Evolutionary conservation across 1,140 invertebrate genomes (phyloP).

Genomic region (Condylostylus longicornis): DNA sequence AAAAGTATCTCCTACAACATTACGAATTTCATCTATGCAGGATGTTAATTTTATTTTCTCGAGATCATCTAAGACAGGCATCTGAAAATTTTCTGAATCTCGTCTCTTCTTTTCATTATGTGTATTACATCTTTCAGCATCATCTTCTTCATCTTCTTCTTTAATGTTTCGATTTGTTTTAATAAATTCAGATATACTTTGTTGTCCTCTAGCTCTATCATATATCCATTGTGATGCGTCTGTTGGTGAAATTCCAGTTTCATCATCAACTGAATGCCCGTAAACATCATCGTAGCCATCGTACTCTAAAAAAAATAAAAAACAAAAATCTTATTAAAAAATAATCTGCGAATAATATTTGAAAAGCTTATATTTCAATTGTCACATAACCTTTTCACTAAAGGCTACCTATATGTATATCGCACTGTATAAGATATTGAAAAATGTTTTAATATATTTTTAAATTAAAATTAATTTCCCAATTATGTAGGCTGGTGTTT

Average conservation of each 20-base stretch:
- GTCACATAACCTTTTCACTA: too few relatives aligned
- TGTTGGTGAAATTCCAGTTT: conserved; percentile 76
- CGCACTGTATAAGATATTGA: too few relatives aligned
- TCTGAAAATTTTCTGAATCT: conserved; percentile 32
- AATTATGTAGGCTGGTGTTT: background rate
- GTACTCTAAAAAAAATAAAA: conserved; percentile 50
- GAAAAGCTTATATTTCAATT: too few relatives aligned
- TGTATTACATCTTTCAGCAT: conserved; percentile 26
- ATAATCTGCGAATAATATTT: too few relatives aligned
- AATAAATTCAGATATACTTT: conserved; percentile 56
- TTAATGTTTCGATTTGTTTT: conserved; percentile 53
- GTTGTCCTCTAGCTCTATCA: conserved; percentile 50
- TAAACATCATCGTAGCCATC: conserved; percentile 84
- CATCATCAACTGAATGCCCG: conserved; percentile 83
- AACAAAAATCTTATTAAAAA: too few relatives aligned
- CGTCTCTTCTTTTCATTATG: conserved; percentile 17
- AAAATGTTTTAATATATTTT: background rate
- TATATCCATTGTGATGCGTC: conserved; percentile 75
- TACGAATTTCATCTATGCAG: conserved; percentile 67
- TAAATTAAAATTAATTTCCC: background rate
- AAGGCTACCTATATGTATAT: too few relatives aligned
- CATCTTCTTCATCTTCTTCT: conserved; percentile 50
- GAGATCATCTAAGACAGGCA: conserved; percentile 41
- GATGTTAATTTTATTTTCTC: conserved; percentile 61
- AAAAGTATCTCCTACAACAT: conserved; percentile 61